Base-by-base conservation (phyloP, 2,888 invertebrate genomes). In the Trichacis sp. region DNA sequence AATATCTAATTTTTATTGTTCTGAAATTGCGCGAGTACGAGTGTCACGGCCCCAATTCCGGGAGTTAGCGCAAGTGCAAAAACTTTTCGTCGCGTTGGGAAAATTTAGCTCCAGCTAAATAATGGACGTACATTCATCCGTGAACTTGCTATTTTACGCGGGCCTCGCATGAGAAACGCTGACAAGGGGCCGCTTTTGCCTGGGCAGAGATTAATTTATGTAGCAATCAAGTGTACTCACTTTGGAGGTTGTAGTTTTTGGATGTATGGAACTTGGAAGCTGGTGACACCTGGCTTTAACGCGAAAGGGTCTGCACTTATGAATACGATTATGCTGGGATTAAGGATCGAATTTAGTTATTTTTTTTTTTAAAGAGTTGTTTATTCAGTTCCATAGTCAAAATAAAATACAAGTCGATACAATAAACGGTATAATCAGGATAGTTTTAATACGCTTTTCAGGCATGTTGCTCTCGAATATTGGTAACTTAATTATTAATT, bases 181-280 rank as follows among this genome's bases (percentile, higher is more conserved):
- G 68, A 71, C 67, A 68, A 69, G 64, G 66, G 73, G 72, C 71
- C 71, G 75, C 74, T 77, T 71, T 72, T 66, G 72, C 76, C 75
- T 76, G 74, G 78, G 74, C 75, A 75, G 73, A 74, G 77, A 71
- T 75, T 79, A 80, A 79, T 81, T 78, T 79, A 80, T 77, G 73
- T 76, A 70, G 73, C 76, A 79, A 80, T 81, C 77, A 78, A 79
- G 77, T 59, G 20, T 65, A 57, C n/a, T 9, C 64, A 57, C 67
- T 51, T 70, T 68, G 70, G 73, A 77, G 78, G 78, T 76, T 74
- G 73, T 76, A 65, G 45, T 36, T 65, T 45, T 18, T 20, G 11
- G n/a, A 29, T 49, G 66, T 54, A 29, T 18, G 18, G n/a, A 20
- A 64, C 69, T 73, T 70, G 70, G 61, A 49, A 52, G 73, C 75